Evolutionary conservation across 2,797 vertebrate genomes (phyloP).

Genomic region (Setipinna tenuifilis): DNA sequence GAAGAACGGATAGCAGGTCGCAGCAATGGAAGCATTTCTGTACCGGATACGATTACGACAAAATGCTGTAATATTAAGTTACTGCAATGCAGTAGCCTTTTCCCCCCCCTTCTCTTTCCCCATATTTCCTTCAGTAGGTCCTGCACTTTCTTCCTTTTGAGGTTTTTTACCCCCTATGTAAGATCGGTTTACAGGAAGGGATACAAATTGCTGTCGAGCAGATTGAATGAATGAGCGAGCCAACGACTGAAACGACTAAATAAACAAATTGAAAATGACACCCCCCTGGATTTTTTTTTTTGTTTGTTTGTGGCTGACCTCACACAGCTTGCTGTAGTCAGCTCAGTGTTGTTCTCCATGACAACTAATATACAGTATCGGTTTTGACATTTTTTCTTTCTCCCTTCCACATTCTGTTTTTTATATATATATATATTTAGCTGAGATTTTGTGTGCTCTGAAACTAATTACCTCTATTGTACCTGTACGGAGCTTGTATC

Average conservation of each 20-base stretch:
- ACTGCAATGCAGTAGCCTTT: background rate
- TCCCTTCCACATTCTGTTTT: background rate
- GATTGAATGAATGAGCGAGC: background rate
- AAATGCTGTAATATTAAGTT: background rate
- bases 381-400: background rate
- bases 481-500: background rate
- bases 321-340: background rate
- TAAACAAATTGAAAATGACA: background rate
- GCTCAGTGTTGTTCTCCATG: background rate
- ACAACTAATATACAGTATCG: background rate
- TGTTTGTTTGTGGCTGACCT: background rate
- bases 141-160: background rate
- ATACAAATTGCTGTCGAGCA: background rate
- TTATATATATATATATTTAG: background rate
- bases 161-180: background rate
- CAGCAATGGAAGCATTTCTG: background rate
- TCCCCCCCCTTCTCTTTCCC: background rate
- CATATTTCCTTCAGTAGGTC: background rate
- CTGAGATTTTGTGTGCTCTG: background rate
- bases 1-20: background rate
- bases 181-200: background rate
- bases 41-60: background rate
- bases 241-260: background rate
- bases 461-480: constrained; percentile 6
- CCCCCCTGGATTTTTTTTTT: background rate